These are phyloP conservation scores for Lasioglossum baleicum DNA, from an alignment of 1,140 invertebrate species.

Conservation along the genomic window DNA sequence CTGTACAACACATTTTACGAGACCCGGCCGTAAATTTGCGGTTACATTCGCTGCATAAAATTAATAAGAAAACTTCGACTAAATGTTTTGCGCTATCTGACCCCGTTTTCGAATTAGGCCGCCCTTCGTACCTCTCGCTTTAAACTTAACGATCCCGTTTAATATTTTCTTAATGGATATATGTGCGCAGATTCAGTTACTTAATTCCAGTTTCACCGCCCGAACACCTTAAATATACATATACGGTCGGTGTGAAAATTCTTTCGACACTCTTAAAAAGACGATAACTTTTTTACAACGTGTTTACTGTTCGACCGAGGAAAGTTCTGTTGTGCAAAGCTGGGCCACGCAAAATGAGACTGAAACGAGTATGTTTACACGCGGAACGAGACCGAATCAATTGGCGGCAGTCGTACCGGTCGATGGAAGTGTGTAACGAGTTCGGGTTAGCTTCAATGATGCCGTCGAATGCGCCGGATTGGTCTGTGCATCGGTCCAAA, in stretches of 20 bases:
- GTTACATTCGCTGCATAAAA: not conserved
- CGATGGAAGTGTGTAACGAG: constrained; percentile 40
- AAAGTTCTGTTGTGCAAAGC: not conserved
- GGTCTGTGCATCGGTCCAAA: constrained; percentile 29
- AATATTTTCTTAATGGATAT: not conserved
- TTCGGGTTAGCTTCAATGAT: constrained; percentile 31
- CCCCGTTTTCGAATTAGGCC: constrained; percentile 5
- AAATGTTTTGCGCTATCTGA: constrained; percentile 1
- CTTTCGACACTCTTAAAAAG: no score
- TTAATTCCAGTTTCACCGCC: not conserved
- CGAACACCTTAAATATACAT: not conserved
- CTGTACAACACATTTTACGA: not conserved
- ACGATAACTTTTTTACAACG: no score
- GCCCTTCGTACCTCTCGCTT: not conserved
- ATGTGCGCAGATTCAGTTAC: not conserved
- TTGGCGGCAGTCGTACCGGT: constrained; percentile 34
- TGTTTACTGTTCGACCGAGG: no score
- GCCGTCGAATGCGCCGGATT: constrained; percentile 18
- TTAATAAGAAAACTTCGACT: constrained; percentile 1
- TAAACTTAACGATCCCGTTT: not conserved
- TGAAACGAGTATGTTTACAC: constrained; percentile 45
- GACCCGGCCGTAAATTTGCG: not conserved
- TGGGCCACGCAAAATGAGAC: constrained; percentile 40
- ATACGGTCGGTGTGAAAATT: not conserved
- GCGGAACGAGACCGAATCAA: constrained; percentile 47